Evolutionary conservation across 2,888 invertebrate species (phyloP).

Genomic region (Ptychoptera albimana): DNA sequence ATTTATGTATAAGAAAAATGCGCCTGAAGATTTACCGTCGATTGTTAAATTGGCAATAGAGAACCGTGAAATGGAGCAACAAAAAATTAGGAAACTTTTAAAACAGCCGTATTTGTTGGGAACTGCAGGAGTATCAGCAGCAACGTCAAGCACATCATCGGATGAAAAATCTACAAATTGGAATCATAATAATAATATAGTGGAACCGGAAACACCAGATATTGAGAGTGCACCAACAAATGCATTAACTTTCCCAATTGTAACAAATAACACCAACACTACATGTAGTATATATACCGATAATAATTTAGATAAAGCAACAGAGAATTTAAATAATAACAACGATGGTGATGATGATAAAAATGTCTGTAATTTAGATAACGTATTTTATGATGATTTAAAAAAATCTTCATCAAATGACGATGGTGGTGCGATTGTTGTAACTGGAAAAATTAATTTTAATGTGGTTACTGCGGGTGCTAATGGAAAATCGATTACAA

Average conservation of each 20-base stretch:
- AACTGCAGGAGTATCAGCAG: no score
- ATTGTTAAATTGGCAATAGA: slow-evolving; percentile 11
- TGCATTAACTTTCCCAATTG: not conserved
- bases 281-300: slow-evolving; percentile 5
- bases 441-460: no score
- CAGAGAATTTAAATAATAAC: slow-evolving; percentile 5
- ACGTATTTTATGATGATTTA: no score
- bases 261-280: not conserved
- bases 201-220: slow-evolving; percentile 5
- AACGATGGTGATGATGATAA: slow-evolving; percentile 10
- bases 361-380: no score
- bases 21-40: slow-evolving; percentile 9
- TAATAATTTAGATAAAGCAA: slow-evolving; percentile 14
- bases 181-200: not conserved
- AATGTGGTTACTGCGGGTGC: no score
- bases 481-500: no score
- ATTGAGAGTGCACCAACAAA: slow-evolving; percentile 7
- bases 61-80: slow-evolving; percentile 7
- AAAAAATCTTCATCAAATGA: no score
- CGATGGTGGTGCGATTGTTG: no score
- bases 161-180: not conserved
- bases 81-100: not conserved
- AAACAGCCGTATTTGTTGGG: no score
- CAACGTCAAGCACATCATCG: not conserved
- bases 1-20: slow-evolving; percentile 1